These are phyloP conservation scores for Proteles cristata DNA, from an alignment of 2,113 vertebrate genomes.

Conservation along the genomic window DNA sequence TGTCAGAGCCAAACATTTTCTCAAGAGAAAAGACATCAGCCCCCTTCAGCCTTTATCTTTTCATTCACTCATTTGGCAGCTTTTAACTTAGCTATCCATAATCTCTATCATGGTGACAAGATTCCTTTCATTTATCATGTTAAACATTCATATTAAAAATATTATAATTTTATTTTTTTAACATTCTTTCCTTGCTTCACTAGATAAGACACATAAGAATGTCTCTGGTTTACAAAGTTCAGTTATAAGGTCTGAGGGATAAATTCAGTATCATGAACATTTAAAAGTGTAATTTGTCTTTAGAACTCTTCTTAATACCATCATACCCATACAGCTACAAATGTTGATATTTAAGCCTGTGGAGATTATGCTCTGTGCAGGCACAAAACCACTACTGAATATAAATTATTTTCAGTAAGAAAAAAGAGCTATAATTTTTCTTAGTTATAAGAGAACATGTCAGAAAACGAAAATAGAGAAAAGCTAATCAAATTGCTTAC, in stretches of 20 bases:
- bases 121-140: conserved; percentile 52
- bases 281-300: conserved; percentile 71
- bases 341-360: conserved; percentile 71
- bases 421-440: conserved; percentile 61
- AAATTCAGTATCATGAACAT: conserved; percentile 63
- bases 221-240: conserved; percentile 57
- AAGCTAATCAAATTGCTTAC: conserved; percentile 72
- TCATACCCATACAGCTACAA: conserved; percentile 57
- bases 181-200: conserved; percentile 42
- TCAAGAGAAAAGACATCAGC: neutral
- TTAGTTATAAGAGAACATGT: conserved; percentile 74
- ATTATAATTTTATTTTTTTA: conserved; percentile 42
- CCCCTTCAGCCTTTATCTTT: conserved; percentile 10
- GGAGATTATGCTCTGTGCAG: conserved; percentile 54
- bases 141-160: conserved; percentile 58
- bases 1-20: conserved; percentile 7
- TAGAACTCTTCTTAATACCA: conserved; percentile 56
- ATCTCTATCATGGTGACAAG: conserved; percentile 22
- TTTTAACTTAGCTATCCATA: conserved; percentile 59
- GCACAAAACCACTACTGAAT: conserved; percentile 55
- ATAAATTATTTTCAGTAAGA: conserved; percentile 73
- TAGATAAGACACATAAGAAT: conserved; percentile 43
- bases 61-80: conserved; percentile 39
- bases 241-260: conserved; percentile 61
- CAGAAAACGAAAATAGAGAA: conserved; percentile 69